A percentile compares a stretch with the other conserved stretches of the same genome.
Conservation (phyloP, 2,888 invertebrate genomes). For the Oscheius myriophilus region DNA sequence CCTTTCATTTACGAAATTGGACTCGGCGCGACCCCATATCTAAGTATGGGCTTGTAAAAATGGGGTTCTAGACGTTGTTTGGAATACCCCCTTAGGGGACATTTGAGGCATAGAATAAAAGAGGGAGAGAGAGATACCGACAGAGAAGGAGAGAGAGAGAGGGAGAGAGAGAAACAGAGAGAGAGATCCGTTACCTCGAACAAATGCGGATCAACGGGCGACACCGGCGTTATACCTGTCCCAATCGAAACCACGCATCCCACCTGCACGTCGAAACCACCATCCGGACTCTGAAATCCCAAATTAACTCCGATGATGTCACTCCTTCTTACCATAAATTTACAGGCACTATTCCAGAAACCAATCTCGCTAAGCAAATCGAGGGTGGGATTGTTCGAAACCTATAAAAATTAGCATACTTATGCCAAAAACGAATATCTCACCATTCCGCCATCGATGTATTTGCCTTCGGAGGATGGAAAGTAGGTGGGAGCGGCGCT, state of each 20-base stretch:
- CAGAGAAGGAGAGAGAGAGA: no score
- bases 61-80: no score
- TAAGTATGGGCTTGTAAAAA: no score
- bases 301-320: conserved; percentile 33
- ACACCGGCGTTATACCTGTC: conserved; percentile 74
- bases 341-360: conserved; percentile 85
- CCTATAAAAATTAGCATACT: background rate
- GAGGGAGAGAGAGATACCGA: no score
- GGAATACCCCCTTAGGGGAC: no score
- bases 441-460: conserved; percentile 75
- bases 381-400: conserved; percentile 92
- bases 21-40: no score
- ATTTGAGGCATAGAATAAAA: no score
- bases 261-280: conserved; percentile 77
- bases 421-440: background rate
- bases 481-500: conserved; percentile 97
- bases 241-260: conserved; percentile 84
- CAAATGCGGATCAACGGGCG: conserved; percentile 78
- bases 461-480: conserved; percentile 42
- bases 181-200: conserved; percentile 81
- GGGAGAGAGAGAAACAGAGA: no score
- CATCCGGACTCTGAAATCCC: conserved; percentile 40
- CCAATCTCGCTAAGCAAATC: conserved; percentile 93
- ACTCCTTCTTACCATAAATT: conserved; percentile 60
- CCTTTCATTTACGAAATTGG: no score